Evolutionary conservation across 1,140 invertebrate species (phyloP).

Genomic region (Piezodorus guildinii): DNA sequence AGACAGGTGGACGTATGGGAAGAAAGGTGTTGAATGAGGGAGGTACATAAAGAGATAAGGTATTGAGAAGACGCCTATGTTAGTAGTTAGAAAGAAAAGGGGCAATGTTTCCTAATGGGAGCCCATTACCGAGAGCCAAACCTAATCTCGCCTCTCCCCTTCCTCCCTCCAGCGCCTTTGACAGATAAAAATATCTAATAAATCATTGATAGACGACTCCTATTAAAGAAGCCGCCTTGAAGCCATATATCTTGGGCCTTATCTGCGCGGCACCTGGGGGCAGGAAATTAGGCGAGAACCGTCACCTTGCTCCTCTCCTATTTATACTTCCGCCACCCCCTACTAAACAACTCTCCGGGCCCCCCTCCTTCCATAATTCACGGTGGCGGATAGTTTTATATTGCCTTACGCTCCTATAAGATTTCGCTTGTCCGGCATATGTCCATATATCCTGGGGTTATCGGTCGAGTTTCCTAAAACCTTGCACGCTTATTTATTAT

Average conservation of each 20-base stretch:
- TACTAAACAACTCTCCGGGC: neutral
- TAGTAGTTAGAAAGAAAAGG: constrained; percentile 10
- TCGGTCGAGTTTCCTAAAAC: too few species aligned
- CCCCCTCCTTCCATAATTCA: neutral
- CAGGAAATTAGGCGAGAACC: constrained; percentile 11
- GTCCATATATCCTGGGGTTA: too few species aligned
- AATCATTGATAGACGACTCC: constrained; percentile 24
- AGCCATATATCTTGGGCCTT: constrained; percentile 18
- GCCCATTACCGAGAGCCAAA: constrained; percentile 16
- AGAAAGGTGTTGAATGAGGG: too few species aligned
- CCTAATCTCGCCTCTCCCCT: constrained; percentile 11
- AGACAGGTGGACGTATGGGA: too few species aligned
- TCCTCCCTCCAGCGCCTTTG: constrained; percentile 16
- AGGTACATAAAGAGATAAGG: too few species aligned
- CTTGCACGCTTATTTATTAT: too few species aligned
- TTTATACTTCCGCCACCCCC: constrained; percentile 1
- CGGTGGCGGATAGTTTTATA: too few species aligned
- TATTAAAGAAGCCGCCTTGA: constrained; percentile 11
- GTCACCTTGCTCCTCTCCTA: neutral
- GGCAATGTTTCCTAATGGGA: constrained; percentile 21
- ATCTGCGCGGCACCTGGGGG: neutral
- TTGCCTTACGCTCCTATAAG: too few species aligned
- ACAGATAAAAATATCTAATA: constrained; percentile 27
- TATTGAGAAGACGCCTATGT: neutral
- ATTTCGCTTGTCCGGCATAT: too few species aligned